Evolutionary conservation across 2,888 invertebrate species (phyloP).

Genomic region (Tipula vernalis): DNA sequence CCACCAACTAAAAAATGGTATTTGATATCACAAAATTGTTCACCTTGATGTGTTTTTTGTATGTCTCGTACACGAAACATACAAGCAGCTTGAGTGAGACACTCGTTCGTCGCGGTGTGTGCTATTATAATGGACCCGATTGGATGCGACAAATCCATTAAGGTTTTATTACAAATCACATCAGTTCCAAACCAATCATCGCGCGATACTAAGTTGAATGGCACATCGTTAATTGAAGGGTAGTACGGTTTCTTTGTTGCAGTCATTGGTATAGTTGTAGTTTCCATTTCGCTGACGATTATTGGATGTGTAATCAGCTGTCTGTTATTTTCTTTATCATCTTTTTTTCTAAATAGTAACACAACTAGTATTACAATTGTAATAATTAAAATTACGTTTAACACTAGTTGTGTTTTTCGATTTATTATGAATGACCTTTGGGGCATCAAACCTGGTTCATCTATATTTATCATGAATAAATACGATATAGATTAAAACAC

Average conservation of each 20-base stretch:
- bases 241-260: not conserved
- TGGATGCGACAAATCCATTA: not conserved
- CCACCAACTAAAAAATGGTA: constrained; percentile 39
- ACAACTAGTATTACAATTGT: not conserved
- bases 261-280: not conserved
- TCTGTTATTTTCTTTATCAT: not conserved
- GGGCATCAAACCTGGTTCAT: not conserved
- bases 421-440: not conserved
- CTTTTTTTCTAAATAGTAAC: not conserved
- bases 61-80: constrained; percentile 47
- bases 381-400: not conserved
- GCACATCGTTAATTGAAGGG: not conserved
- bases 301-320: not conserved
- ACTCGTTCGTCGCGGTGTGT: not conserved
- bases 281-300: not conserved
- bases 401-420: not conserved
- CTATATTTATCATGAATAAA: not conserved
- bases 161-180: not conserved
- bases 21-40: constrained; percentile 18
- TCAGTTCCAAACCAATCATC: not conserved
- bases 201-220: not conserved
- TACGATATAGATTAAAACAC: not conserved
- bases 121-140: not conserved
- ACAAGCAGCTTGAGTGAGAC: constrained; percentile 41
- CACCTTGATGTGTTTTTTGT: constrained; percentile 58